These are phyloP conservation scores for Dendrolimus pini DNA, from an alignment of 2,888 invertebrate genomes.

Conservation along the genomic window DNA sequence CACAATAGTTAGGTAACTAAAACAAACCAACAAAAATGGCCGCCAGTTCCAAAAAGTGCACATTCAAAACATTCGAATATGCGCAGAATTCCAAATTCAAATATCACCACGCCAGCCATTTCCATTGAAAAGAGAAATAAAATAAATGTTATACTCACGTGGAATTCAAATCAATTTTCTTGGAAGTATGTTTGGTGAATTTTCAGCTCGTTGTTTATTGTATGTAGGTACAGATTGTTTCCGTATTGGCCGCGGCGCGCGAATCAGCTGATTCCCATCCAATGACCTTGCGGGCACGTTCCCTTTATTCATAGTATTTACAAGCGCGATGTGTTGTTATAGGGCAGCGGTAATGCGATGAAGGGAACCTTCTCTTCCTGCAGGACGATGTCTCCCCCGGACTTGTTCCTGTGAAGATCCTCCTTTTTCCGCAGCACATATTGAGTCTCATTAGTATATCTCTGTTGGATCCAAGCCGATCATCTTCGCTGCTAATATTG, in stretches of 20 bases:
- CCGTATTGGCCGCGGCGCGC: conserved; percentile 53
- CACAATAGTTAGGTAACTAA: conserved; percentile 11
- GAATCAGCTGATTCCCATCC: conserved; percentile 67
- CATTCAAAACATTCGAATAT: neutral
- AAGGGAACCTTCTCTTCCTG: conserved; percentile 57
- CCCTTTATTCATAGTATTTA: conserved; percentile 60
- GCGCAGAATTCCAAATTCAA: neutral
- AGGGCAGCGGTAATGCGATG: conserved; percentile 17
- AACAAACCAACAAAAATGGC: neutral
- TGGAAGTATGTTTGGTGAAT: conserved; percentile 2
- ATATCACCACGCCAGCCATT: conserved; percentile 1
- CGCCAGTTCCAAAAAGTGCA: neutral
- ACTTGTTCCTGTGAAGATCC: conserved; percentile 57
- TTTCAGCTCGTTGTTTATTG: conserved; percentile 9
- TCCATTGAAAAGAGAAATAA: conserved; percentile 10
- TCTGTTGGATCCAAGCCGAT: conserved; percentile 66
- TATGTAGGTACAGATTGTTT: conserved; percentile 42
- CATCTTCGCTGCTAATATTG: conserved; percentile 54
- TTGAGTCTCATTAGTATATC: conserved; percentile 55
- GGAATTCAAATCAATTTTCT: conserved; percentile 18
- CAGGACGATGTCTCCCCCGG: conserved; percentile 69
- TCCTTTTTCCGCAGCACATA: conserved; percentile 69
- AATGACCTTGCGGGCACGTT: conserved; percentile 60
- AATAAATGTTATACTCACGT: conserved; percentile 37
- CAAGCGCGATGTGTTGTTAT: conserved; percentile 40